These are phyloP conservation scores for Drosophila rellima DNA, from an alignment of 2,888 invertebrate genomes.

Conservation along the genomic window DNA sequence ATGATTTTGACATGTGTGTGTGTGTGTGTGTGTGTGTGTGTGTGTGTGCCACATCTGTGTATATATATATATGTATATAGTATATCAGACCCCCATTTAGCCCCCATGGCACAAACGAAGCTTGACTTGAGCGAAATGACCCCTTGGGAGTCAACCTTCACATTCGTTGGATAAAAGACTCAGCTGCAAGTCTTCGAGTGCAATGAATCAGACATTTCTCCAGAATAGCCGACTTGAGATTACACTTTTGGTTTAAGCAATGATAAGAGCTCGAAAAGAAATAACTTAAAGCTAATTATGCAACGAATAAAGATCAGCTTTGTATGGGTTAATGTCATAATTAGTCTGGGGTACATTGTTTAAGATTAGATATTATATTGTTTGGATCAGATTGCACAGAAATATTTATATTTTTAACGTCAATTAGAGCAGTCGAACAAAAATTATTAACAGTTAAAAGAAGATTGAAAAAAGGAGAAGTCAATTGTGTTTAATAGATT, in stretches of 20 bases:
- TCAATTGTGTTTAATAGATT: too few species aligned
- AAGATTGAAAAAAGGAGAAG: too few species aligned
- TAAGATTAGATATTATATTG: not conserved
- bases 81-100: slow-evolving; percentile 25
- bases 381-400: too few species aligned
- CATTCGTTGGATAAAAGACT: slow-evolving; percentile 28
- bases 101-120: slow-evolving; percentile 60
- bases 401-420: too few species aligned
- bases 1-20: slow-evolving; percentile 7
- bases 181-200: slow-evolving; percentile 21
- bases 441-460: too few species aligned
- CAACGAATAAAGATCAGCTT: not conserved
- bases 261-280: not conserved
- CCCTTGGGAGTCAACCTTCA: slow-evolving; percentile 55
- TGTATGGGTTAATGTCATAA: not conserved
- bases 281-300: not conserved
- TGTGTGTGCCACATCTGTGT: slow-evolving; percentile 15
- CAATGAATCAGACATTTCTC: slow-evolving; percentile 6
- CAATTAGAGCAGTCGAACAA: too few species aligned
- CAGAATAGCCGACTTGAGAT: not conserved
- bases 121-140: slow-evolving; percentile 66
- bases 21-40: slow-evolving; percentile 5
- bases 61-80: not conserved
- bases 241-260: slow-evolving; percentile 1
- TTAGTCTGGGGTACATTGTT: not conserved